Evolutionary conservation across 2,888 invertebrate genomes (phyloP).

Genomic region (Ethmia dodecea): DNA sequence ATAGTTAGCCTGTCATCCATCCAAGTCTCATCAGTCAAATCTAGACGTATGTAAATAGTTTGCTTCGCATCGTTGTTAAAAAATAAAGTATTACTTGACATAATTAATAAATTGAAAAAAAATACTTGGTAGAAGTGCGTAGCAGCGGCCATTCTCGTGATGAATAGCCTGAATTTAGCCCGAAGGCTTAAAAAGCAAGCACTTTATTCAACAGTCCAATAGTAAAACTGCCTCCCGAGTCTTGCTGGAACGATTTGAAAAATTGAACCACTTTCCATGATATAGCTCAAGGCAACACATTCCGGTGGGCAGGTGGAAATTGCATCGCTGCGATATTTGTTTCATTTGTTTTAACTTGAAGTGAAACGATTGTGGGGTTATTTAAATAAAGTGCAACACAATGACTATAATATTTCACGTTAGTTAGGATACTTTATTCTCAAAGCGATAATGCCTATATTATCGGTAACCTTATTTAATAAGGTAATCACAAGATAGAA

Average conservation of each 20-base stretch:
- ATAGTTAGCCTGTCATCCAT: conserved; percentile 29
- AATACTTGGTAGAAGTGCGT: conserved; percentile 13
- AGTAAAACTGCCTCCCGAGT: conserved; percentile 17
- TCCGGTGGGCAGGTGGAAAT: conserved; percentile 53
- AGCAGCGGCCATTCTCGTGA: conserved; percentile 15
- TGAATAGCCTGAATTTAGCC: conserved; percentile 21
- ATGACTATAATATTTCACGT: conserved; percentile 19
- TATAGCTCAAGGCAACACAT: conserved; percentile 45
- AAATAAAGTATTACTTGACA: conserved; percentile 11
- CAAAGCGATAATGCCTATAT: not conserved
- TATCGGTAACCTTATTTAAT: no score
- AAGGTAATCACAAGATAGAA: no score
- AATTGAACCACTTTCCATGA: conserved; percentile 58
- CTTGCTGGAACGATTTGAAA: conserved; percentile 37
- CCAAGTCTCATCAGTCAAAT: conserved; percentile 22
- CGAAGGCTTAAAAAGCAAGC: conserved; percentile 14
- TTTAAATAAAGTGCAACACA: conserved; percentile 36
- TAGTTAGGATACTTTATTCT: not conserved
- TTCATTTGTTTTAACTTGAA: conserved; percentile 37
- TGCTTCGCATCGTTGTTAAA: conserved; percentile 2
- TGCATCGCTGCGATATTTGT: conserved; percentile 42
- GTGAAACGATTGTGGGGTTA: conserved; percentile 33
- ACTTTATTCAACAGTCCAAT: conserved; percentile 17
- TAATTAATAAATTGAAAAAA: conserved; percentile 16
- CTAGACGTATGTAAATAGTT: conserved; percentile 18